These are phyloP conservation scores for Xestia rhomboidea DNA, from an alignment of 2,888 invertebrate genomes.

Conservation along the genomic window DNA sequence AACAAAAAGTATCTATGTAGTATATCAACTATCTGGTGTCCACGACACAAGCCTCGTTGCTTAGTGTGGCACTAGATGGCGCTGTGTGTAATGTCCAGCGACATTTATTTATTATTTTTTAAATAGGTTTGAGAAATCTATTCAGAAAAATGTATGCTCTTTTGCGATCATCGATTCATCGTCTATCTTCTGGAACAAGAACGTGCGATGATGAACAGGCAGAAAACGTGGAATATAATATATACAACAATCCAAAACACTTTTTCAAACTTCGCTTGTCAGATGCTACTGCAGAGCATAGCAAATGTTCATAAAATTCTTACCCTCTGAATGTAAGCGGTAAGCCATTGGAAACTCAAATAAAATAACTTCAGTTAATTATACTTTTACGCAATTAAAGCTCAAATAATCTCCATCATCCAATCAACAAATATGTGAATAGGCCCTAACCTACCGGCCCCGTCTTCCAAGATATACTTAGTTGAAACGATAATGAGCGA, in stretches of 20 bases:
- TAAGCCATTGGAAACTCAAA: not conserved
- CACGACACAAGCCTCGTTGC: no score
- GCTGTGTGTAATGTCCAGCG: no score
- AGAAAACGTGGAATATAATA: not conserved
- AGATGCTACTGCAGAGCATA: not conserved
- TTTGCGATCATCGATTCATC: not conserved
- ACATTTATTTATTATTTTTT: no score
- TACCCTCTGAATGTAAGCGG: no score
- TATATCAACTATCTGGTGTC: no score
- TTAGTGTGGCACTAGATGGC: no score
- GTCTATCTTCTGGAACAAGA: not conserved
- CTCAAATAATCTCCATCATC: not conserved
- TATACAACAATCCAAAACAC: not conserved
- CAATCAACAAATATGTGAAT: constrained; percentile 28
- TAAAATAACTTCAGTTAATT: not conserved
- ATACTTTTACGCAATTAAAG: not conserved
- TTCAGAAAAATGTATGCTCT: fast-evolving
- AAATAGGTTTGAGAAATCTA: not conserved
- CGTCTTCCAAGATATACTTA: constrained; percentile 39
- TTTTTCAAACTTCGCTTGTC: no score
- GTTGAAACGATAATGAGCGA: constrained; percentile 39
- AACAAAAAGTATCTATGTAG: no score
- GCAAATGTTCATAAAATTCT: not conserved
- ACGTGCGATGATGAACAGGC: not conserved
- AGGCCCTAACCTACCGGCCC: constrained; percentile 20